Base-by-base conservation (phyloP, 2,113 vertebrate species). In the Sphaerodactylus townsendi region DNA sequence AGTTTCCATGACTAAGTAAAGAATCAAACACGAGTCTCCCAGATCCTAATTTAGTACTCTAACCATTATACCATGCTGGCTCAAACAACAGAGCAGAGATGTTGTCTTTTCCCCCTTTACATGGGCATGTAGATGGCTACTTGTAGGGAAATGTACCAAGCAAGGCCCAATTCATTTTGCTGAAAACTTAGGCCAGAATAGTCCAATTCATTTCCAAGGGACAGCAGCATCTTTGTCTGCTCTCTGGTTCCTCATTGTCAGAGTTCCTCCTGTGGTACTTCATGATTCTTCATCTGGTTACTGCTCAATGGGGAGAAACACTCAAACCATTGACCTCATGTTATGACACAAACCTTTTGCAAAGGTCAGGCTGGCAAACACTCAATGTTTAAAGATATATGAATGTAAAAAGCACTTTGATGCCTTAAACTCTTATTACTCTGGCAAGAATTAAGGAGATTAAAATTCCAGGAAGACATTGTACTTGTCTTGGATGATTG, bases 381-480 rank as follows among this genome's bases (percentile, higher is more conserved):
- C 1, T 5, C 53, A 46, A 48, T 10, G 3, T 86, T 76, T 73
- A 35, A 87, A 87, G 81, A 78, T n/a, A 82, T 66, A 68, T 17
- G 39, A 64, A 1, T 44, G 79, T 79, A 14, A 19, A 90, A 88
- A 46, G 21, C 10, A 25, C 2, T 83, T 53, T 83, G 44, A 66
- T 76, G 3, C 73, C 21, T 86, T 79, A 83, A 86, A 74, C 1
- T 79, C 3, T 39, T 44, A 68, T 68, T 81, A 33, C 1, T 64
- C 14, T 41, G 70, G 71, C 46, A 84, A 1, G n/a, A 75, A 72
- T 81, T 74, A 69, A 69, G 74, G 83, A 69, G 28, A 87, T 5
- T 69, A 62, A 81, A 81, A 86, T 81, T 86, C 72, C 62, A 37
- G 71, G 72, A 69, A 86, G 78, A 86, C 64, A 86, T 62, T 37